Percentiles rank a stretch among this genome's conserved stretches.
phyloP scores from a whole-genome alignment of 2,113 vertebrate genomes.

The Sorex araneus region DNA sequence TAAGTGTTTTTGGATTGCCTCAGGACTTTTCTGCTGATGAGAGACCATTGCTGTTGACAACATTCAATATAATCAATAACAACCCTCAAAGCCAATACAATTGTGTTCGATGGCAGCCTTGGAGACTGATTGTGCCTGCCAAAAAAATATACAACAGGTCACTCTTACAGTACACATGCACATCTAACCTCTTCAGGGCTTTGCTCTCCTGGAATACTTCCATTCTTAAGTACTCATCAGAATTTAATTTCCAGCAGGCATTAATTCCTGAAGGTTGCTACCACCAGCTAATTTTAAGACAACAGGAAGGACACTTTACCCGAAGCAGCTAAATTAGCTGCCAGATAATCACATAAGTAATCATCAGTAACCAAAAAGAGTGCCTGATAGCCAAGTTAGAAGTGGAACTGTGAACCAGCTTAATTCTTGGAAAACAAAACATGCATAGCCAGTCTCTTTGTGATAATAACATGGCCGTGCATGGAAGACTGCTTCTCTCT shows the following conservation, averaged over 20 bases:
- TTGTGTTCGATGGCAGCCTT: background rate
- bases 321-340: slow-evolving; percentile 44
- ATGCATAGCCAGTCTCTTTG: background rate
- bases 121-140: background rate
- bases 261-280: slow-evolving; percentile 29
- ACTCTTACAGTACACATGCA: background rate
- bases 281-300: slow-evolving; percentile 44
- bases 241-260: slow-evolving; percentile 57
- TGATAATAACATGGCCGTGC: background rate
- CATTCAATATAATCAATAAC: background rate
- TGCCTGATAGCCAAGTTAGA: background rate
- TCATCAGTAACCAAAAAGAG: slow-evolving; percentile 56
- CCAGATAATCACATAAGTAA: background rate
- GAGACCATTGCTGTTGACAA: background rate
- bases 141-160: background rate
- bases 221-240: slow-evolving; percentile 19
- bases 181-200: background rate
- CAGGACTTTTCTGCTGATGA: slow-evolving; percentile 17
- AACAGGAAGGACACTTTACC: background rate
- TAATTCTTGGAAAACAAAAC: background rate
- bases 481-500: background rate
- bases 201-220: background rate
- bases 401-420: background rate
- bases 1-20: slow-evolving; percentile 53
- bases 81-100: background rate